Percentiles rank a stretch among this genome's conserved stretches.
phyloP scores from a whole-genome alignment of 2,113 vertebrate genomes.

The Abramis brama region DNA sequence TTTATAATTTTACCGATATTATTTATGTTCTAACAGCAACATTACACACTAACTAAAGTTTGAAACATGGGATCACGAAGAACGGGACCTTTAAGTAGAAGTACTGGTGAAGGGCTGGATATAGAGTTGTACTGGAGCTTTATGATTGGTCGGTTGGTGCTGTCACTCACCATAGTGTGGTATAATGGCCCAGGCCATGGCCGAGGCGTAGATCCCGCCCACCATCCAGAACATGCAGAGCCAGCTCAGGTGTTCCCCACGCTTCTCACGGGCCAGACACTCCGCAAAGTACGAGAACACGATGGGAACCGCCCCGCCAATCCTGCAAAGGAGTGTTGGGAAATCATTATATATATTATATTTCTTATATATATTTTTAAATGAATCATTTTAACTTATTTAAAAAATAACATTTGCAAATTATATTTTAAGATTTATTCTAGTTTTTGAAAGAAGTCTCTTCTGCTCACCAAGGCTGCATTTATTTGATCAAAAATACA shows the following conservation, averaged over 20 bases:
- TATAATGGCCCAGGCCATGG: slow-evolving; percentile 99
- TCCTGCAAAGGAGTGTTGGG: slow-evolving; percentile 72
- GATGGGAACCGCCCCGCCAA: slow-evolving; percentile 90
- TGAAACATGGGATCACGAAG: too few relatives aligned
- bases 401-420: too few relatives aligned
- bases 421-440: too few relatives aligned
- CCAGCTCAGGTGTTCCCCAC: slow-evolving; percentile 97
- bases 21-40: too few relatives aligned
- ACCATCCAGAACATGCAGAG: slow-evolving; percentile 99
- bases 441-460: background rate
- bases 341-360: too few relatives aligned
- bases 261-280: slow-evolving; percentile 93
- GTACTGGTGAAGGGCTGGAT: background rate
- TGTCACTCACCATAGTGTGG: slow-evolving; percentile 92
- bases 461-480: background rate
- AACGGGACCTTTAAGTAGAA: too few relatives aligned
- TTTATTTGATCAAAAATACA: background rate
- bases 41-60: too few relatives aligned
- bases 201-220: slow-evolving; percentile 94
- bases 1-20: too few relatives aligned
- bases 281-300: slow-evolving; percentile 97
- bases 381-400: too few relatives aligned
- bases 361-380: background rate
- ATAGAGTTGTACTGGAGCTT: background rate
- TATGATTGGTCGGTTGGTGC: background rate